These are phyloP conservation scores for Cynaeus angustus DNA, from an alignment of 2,888 invertebrate genomes.

Conservation along the genomic window DNA sequence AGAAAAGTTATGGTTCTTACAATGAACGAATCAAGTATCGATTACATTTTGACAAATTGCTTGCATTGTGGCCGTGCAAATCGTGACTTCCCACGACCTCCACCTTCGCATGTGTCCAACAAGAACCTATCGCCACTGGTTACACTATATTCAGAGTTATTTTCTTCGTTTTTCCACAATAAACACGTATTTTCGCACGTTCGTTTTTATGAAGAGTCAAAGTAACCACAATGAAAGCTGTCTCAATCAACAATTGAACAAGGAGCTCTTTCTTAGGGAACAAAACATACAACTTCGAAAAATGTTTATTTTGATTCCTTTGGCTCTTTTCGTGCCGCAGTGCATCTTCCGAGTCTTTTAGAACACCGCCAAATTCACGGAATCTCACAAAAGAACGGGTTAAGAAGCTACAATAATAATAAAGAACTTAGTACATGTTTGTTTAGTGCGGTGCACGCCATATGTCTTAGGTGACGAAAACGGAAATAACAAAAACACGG, in stretches of 20 bases:
- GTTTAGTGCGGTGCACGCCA: slow-evolving; percentile 38
- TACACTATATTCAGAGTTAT: background rate
- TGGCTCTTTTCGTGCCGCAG: background rate
- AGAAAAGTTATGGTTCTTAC: background rate
- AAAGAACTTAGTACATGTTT: slow-evolving; percentile 31
- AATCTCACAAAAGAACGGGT: slow-evolving; percentile 40
- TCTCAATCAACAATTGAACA: background rate
- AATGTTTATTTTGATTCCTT: slow-evolving; percentile 35
- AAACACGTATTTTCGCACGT: background rate
- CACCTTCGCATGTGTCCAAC: slow-evolving; percentile 38
- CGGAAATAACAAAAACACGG: slow-evolving; percentile 49
- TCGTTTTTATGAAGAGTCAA: too few species aligned
- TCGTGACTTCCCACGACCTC: slow-evolving; percentile 53
- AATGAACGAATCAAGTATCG: slow-evolving; percentile 41
- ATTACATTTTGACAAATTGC: slow-evolving; percentile 49
- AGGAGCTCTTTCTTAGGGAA: background rate
- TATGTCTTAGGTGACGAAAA: slow-evolving; percentile 49
- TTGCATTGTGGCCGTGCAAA: slow-evolving; percentile 41
- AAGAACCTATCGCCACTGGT: slow-evolving; percentile 31
- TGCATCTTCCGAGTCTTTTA: background rate
- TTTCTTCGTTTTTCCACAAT: background rate
- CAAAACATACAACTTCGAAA: slow-evolving; percentile 6
- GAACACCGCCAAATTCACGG: slow-evolving; percentile 8
- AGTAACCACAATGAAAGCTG: background rate
- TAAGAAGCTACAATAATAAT: slow-evolving; percentile 30